These are phyloP conservation scores for Cossypha caffra DNA, from an alignment of 2,797 vertebrate species.

Conservation along the genomic window DNA sequence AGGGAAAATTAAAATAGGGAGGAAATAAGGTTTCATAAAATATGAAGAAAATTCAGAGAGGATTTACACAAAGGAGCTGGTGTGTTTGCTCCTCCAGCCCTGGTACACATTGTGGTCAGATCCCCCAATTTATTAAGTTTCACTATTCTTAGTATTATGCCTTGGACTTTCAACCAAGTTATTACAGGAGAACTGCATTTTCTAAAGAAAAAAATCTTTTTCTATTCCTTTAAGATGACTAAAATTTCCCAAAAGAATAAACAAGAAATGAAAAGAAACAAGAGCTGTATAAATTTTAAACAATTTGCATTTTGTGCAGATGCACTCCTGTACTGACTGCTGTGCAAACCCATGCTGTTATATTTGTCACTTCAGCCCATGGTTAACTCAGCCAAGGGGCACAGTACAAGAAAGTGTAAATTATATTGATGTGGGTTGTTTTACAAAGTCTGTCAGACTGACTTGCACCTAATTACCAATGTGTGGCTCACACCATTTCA, in stretches of 20 bases:
- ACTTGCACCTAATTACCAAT: not conserved
- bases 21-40: not conserved
- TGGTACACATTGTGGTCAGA: not conserved
- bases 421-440: not conserved
- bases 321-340: not conserved
- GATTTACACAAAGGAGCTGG: not conserved
- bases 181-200: not conserved
- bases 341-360: not conserved
- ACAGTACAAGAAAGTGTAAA: not conserved
- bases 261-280: not conserved
- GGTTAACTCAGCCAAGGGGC: slow-evolving; percentile 14
- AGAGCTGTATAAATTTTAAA: not conserved
- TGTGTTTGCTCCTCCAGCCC: not conserved
- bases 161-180: not conserved
- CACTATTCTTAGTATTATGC: not conserved
- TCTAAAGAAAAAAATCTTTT: not conserved
- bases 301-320: not conserved
- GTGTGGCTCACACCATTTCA: not conserved
- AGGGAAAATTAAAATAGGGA: not conserved
- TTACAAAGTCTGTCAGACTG: not conserved
- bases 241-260: not conserved
- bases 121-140: not conserved
- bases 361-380: not conserved
- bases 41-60: not conserved
- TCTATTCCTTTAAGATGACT: not conserved